These are phyloP conservation scores for Ptilonorhynchus violaceus DNA, from an alignment of 2,113 vertebrate species.

Conservation along the genomic window DNA sequence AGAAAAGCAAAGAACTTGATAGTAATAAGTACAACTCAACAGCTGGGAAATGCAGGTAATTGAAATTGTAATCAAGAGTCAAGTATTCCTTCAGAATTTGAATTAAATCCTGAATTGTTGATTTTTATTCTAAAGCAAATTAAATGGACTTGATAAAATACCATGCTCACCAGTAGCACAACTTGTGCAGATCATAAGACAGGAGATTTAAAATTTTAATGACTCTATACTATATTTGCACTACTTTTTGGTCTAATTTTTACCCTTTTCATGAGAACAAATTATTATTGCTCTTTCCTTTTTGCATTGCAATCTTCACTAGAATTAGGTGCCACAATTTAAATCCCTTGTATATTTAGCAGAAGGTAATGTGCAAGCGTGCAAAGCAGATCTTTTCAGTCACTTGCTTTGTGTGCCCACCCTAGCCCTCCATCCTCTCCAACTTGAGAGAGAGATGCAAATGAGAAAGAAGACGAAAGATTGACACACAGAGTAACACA, in stretches of 20 bases:
- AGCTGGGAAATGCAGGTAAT: background rate
- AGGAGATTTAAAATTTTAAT: background rate
- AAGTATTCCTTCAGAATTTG: background rate
- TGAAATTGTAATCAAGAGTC: conserved; percentile 23
- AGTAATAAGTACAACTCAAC: background rate
- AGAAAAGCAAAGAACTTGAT: conserved; percentile 15
- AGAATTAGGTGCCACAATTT: background rate
- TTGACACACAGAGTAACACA: background rate
- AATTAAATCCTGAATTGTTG: background rate
- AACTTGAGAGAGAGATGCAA: background rate
- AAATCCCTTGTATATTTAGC: background rate
- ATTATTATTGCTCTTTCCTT: background rate
- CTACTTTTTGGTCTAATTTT: background rate
- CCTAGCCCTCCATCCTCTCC: background rate
- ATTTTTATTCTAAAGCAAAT: background rate
- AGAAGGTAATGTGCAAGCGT: background rate
- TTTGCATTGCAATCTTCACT: background rate
- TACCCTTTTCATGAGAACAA: background rate
- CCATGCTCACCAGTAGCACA: background rate
- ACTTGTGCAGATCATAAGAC: background rate
- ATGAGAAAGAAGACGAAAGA: background rate
- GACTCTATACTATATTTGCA: background rate
- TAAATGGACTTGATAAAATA: background rate
- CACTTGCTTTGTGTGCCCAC: background rate
- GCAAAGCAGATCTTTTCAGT: background rate